Evolutionary conservation across 2,888 invertebrate species (phyloP).

Genomic region (Drosophila atripex): DNA sequence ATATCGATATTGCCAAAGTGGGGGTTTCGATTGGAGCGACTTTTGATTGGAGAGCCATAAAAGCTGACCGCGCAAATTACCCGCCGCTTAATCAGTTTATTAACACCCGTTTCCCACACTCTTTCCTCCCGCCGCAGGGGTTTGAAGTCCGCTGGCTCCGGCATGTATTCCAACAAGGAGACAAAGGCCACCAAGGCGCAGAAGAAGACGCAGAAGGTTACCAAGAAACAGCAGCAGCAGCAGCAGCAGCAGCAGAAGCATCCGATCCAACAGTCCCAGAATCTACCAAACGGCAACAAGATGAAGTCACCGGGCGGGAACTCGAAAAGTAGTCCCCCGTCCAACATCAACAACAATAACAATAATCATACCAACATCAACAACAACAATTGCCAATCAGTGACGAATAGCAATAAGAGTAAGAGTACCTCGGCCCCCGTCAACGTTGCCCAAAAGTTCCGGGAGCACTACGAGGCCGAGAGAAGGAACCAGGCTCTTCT

Average conservation of each 20-base stretch:
- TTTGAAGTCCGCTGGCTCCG: constrained; percentile 60
- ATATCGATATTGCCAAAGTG: constrained; percentile 15
- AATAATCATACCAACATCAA: constrained; percentile 35
- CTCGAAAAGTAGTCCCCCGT: constrained; percentile 39
- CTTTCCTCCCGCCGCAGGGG: constrained; percentile 20
- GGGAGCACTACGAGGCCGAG: constrained; percentile 63
- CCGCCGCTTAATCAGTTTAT: constrained; percentile 34
- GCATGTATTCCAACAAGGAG: constrained; percentile 75
- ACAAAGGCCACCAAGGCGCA: constrained; percentile 82
- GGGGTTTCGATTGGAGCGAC: constrained; percentile 5
- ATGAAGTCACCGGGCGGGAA: constrained; percentile 47
- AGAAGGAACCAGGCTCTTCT: constrained; percentile 6
- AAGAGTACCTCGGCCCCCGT: constrained; percentile 19
- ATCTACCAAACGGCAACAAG: constrained; percentile 80
- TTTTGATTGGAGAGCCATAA: constrained; percentile 19
- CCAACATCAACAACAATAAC: constrained; percentile 15
- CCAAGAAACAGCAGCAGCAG: constrained; percentile 66
- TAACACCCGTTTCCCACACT: constrained; percentile 20
- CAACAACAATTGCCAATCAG: constrained; percentile 37
- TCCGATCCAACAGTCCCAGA: constrained; percentile 21
- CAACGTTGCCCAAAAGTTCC: constrained; percentile 66
- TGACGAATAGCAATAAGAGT: constrained; percentile 41
- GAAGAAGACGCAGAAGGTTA: constrained; percentile 83
- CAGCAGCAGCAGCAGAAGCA: constrained; percentile 3
- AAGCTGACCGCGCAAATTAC: constrained; percentile 19